phyloP scores from a whole-genome alignment of 1,140 invertebrate genomes.

The Hycleus phaleratus region DNA sequence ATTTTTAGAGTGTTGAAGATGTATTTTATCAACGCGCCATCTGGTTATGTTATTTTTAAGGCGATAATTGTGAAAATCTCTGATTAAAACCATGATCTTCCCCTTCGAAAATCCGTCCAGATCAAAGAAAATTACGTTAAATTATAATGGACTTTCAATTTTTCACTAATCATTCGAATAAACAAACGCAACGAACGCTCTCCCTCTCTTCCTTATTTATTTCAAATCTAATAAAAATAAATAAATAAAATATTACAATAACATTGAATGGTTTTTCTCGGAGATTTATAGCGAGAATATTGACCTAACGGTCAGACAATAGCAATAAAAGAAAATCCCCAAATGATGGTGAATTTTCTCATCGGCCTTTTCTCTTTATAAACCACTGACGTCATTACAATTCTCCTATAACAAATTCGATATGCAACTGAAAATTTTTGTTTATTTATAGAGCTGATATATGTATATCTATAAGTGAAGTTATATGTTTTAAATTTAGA shows the following conservation, averaged over 20 bases:
- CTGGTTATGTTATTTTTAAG: constrained; percentile 11
- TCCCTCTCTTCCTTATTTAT: too few species aligned
- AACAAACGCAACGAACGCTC: background rate
- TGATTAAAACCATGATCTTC: background rate
- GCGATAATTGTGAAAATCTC: background rate
- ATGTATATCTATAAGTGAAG: constrained; percentile 7
- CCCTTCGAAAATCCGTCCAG: background rate
- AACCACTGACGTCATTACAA: constrained; percentile 13
- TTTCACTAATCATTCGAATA: background rate
- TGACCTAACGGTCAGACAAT: too few species aligned
- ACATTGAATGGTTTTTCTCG: too few species aligned
- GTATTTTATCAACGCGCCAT: constrained; percentile 14
- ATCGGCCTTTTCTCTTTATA: constrained; percentile 5
- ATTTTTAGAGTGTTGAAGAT: constrained; percentile 12
- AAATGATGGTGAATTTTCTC: too few species aligned
- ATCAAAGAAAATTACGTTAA: constrained; percentile 2
- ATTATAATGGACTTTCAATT: background rate
- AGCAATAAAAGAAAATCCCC: too few species aligned
- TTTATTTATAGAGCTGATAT: constrained; percentile 21
- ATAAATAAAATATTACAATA: too few species aligned
- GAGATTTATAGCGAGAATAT: background rate
- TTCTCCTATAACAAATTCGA: constrained; percentile 9
- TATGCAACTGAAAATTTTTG: constrained; percentile 16
- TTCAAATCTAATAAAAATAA: too few species aligned
- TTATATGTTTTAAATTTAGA: constrained; percentile 11